Conservation (phyloP, 1,140 invertebrate species). For the Pseudomyrmex pallidus region DNA sequence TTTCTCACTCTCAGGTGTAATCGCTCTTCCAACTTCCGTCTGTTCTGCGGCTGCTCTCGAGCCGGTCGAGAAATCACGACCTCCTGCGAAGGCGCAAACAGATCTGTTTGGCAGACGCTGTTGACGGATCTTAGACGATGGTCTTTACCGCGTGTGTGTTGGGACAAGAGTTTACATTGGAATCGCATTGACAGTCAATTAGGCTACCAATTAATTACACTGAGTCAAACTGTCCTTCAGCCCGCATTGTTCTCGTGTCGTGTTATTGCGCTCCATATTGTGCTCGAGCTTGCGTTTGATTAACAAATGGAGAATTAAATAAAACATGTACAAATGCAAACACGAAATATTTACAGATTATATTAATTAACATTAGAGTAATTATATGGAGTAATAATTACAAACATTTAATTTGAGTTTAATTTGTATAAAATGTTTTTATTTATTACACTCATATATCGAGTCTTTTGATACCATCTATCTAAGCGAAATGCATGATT, state of each 20-base stretch:
- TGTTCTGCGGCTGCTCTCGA: not conserved
- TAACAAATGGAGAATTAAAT: not conserved
- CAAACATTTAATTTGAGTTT: not conserved
- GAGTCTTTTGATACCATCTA: not conserved
- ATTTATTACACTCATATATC: not conserved
- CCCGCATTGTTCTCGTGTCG: not conserved
- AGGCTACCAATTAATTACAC: conserved; percentile 39
- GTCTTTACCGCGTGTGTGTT: conserved; percentile 3
- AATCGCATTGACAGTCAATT: conserved; percentile 53
- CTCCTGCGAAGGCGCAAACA: conserved; percentile 23
- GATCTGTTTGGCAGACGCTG: conserved; percentile 48
- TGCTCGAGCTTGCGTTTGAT: not conserved
- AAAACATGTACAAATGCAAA: not conserved
- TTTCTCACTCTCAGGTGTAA: conserved; percentile 7
- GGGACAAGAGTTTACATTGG: conserved; percentile 37
- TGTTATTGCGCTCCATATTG: not conserved
- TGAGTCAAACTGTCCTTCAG: not conserved
- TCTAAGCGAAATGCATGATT: too few species aligned
- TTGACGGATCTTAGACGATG: conserved; percentile 44
- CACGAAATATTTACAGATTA: not conserved
- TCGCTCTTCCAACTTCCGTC: conserved; percentile 28
- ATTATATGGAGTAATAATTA: not conserved
- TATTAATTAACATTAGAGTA: too few species aligned
- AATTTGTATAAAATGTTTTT: not conserved
- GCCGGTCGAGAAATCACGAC: conserved; percentile 35